Evolutionary conservation across 2,888 invertebrate species (phyloP), one percentile per base, ranked within the genome.

Genomic region (Muschampia plurimacula): DNA sequence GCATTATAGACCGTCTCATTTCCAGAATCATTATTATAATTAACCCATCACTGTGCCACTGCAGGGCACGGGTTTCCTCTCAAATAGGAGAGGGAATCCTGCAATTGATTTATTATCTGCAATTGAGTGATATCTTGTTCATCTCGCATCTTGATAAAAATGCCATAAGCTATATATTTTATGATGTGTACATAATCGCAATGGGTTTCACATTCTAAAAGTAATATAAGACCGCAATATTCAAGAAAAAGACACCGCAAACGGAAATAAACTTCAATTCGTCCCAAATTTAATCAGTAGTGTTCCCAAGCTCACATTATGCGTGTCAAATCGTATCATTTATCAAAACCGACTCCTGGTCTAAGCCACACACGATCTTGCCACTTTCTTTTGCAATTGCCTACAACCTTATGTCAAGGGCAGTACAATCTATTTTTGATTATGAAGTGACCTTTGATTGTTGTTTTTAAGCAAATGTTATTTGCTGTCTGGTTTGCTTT

Each of bases 251-350:
- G 69, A 75, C 69, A 77, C 76, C 76, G 69, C 76, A 73, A 78
- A 57, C 78, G 78, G 78, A 80, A 80, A 77, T 77, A 69, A 77
- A 78, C 73, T 67, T 71, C 69, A 68, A 74, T 71, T 69, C 77
- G 79, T 80, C 78, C 82, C 79, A 79, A 80, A 79, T 82, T 76
- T 82, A 83, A 83, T 84, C 81, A 83, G 79, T 77, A 60, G 68
- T 74, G 79, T 83, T 84, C 84, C 82, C 84, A 83, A 82, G 81
- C 81, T 81, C 67, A 63, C 69, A 73, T 77, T 78, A 77, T 76
- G 82, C 82, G 82, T 82, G 79, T 78, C 82, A 79, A 84, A 84
- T 84, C 75, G 74, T 63, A 82, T 83, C 83, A 84, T 85, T 85
- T 82, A 83, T 86, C 85, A 83, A 80, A 74, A 74, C 74, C 74